phyloP scores from a whole-genome alignment of 64 coral and sea anemone genomes.

The Orbicella faveolata region DNA sequence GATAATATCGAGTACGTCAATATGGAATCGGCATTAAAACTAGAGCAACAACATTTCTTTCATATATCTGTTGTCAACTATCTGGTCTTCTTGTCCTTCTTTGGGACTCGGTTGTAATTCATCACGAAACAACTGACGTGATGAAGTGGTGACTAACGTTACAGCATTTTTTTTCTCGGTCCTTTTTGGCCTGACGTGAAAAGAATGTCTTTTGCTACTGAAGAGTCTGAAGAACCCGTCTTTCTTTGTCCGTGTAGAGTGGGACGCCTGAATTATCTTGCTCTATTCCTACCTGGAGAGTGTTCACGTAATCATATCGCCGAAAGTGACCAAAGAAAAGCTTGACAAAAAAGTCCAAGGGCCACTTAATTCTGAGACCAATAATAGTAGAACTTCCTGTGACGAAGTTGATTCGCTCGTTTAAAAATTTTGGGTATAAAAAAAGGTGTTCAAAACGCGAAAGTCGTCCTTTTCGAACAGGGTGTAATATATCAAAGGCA shows the following conservation, averaged over 20 bases:
- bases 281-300: not conserved
- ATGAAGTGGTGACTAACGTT: no score
- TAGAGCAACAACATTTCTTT: no score
- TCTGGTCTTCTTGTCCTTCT: no score
- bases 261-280: not conserved
- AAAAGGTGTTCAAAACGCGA: not conserved
- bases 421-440: not conserved
- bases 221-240: not conserved
- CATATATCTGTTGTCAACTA: no score
- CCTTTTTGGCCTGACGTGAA: not conserved
- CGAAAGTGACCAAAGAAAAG: not conserved
- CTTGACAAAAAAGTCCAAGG: not conserved
- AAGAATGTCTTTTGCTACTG: no score
- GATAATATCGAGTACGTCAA: no score
- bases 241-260: not conserved
- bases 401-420: not conserved
- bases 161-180: not conserved
- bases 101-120: no score
- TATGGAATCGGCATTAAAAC: no score
- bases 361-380: not conserved
- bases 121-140: no score
- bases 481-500: no score
- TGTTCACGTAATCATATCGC: not conserved
- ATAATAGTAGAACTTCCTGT: not conserved
- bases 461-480: not conserved